Evolutionary conservation across 2,113 vertebrate species (phyloP).

Genomic region (Saiga tatarica): DNA sequence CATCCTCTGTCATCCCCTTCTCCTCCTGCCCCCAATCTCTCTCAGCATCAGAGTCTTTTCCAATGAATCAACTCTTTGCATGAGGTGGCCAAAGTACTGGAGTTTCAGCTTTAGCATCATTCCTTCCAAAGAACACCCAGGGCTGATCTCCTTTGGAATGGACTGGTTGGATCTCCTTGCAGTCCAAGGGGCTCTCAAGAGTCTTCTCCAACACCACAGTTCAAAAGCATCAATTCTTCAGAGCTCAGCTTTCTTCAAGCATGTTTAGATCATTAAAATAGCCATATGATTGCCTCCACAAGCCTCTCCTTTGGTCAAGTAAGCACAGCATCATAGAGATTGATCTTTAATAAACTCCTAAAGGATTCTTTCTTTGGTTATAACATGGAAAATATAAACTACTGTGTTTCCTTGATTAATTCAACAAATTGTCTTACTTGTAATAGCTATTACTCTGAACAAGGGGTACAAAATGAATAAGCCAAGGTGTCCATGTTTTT

Average conservation of each 20-base stretch:
- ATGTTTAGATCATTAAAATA: conserved; percentile 26
- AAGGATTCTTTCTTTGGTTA: conserved; percentile 18
- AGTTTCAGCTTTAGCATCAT: too few relatives aligned
- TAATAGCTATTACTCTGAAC: background rate
- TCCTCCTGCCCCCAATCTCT: too few relatives aligned
- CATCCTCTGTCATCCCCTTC: too few relatives aligned
- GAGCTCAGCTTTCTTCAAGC: background rate
- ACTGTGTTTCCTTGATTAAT: background rate
- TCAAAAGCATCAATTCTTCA: too few relatives aligned
- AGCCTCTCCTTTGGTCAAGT: background rate
- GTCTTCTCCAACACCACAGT: too few relatives aligned
- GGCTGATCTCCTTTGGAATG: too few relatives aligned
- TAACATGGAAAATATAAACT: background rate
- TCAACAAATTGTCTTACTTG: conserved; percentile 16
- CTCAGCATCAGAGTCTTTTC: too few relatives aligned
- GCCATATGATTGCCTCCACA: background rate
- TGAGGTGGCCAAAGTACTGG: too few relatives aligned
- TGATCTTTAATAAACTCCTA: background rate
- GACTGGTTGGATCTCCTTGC: too few relatives aligned
- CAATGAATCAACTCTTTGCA: too few relatives aligned
- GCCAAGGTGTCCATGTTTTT: background rate
- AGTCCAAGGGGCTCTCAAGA: too few relatives aligned
- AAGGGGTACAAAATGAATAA: background rate
- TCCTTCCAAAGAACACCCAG: too few relatives aligned
- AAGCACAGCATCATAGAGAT: background rate